phyloP scores from a whole-genome alignment of 2,888 invertebrate genomes.

The Lasioglossum pauxillum region DNA sequence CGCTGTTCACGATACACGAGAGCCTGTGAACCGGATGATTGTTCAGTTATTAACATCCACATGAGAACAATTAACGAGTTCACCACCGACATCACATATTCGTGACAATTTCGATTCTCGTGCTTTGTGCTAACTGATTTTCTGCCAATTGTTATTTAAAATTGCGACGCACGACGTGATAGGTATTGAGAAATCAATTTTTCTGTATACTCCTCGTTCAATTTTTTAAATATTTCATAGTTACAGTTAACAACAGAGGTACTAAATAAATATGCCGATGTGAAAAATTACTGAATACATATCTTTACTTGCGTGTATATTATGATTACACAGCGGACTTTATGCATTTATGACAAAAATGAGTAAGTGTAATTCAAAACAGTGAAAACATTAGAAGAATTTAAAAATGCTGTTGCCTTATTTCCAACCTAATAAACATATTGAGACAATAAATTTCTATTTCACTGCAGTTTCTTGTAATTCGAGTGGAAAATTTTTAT shows the following conservation, averaged over 20 bases:
- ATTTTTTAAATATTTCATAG: neutral
- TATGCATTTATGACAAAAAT: no score
- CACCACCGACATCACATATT: neutral
- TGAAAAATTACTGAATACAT: neutral
- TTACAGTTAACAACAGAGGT: neutral
- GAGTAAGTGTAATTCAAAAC: no score
- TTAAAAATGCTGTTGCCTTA: no score
- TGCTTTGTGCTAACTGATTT: neutral
- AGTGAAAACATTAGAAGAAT: no score
- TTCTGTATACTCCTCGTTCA: neutral
- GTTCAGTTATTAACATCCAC: neutral
- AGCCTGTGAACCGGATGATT: constrained; percentile 4
- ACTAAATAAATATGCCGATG: neutral
- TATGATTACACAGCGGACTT: neutral
- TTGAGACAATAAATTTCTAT: no score
- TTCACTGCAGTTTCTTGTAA: no score
- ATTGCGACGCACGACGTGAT: neutral
- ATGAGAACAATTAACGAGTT: neutral
- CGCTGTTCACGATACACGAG: neutral
- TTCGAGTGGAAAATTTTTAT: no score
- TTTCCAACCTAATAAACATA: no score
- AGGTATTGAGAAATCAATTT: neutral
- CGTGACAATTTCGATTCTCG: neutral
- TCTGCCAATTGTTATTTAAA: neutral
- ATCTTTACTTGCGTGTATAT: neutral